phyloP scores from a whole-genome alignment of 2,888 invertebrate species.

The Parnassius mnemosyne region DNA sequence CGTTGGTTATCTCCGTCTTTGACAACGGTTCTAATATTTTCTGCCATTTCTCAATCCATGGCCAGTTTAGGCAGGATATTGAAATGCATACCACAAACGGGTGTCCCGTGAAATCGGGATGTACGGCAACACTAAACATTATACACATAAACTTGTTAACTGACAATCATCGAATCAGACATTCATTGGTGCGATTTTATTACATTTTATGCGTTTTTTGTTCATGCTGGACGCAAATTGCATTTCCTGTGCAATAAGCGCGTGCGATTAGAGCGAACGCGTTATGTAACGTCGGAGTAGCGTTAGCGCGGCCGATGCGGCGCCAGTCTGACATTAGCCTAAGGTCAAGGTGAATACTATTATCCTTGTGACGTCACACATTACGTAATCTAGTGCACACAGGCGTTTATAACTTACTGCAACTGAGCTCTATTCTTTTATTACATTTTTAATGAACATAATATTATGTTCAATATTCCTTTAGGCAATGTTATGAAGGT shows the following conservation, averaged over 20 bases:
- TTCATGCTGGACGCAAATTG: constrained; percentile 24
- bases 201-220: constrained; percentile 14
- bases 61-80: too few relatives aligned
- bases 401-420: constrained; percentile 15
- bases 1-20: too few relatives aligned
- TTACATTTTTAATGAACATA: constrained; percentile 7
- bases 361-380: constrained; percentile 62
- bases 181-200: not conserved
- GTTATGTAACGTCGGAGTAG: constrained; percentile 49
- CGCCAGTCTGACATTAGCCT: constrained; percentile 56
- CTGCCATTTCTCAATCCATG: too few relatives aligned
- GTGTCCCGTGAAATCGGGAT: too few relatives aligned
- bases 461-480: constrained; percentile 6
- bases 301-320: constrained; percentile 46
- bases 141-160: not conserved
- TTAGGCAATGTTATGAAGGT: not conserved
- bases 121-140: too few relatives aligned
- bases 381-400: constrained; percentile 36
- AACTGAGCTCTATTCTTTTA: constrained; percentile 24
- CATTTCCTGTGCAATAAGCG: constrained; percentile 36
- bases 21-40: too few relatives aligned
- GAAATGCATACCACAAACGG: too few relatives aligned
- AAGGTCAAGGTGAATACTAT: constrained; percentile 71
- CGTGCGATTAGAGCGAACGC: constrained; percentile 34
- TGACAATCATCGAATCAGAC: not conserved